Evolutionary conservation across 2,113 vertebrate genomes (phyloP), one percentile per base, ranked within the genome.

Genomic region (Hipposideros armiger): DNA sequence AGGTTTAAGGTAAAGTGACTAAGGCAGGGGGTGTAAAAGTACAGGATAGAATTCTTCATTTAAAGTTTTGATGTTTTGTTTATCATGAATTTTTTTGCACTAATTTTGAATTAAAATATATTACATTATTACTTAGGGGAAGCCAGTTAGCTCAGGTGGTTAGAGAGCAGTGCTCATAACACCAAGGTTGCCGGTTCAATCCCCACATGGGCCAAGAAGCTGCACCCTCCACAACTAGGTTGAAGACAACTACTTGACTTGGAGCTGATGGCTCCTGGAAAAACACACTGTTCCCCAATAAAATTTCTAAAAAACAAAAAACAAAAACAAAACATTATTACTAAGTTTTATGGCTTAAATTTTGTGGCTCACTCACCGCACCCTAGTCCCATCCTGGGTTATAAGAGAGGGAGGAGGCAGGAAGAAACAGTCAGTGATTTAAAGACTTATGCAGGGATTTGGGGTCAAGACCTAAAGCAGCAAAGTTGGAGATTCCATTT

Each of bases 401-500:
- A 14, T 47, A 54, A 87, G 13, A 89, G 24, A 72, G n/a, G 16
- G 13, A 91, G 16, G 66, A 83, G 69, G 69, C 45, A 92, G 52
- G 42, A 91, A 83, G 89, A 67, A 17, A 32, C 40, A 72, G 76
- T 73, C n/a, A 26, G 67, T 45, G 14, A 40, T 90, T 94, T 97
- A 87, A 90, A 94, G 73, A 82, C 72, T 87, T 69, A 42, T 45
- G 45, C 50, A 19, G 67, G 47, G 69, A 87, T 83, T 91, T 87
- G 70, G 19, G 83, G 93, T 97, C 81, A 96, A 92, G 90, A 83
- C 87, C 64, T 90, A 60, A 58, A 86, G 87, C 77, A 91, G 72
- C 50, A 94, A 94, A 95, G 87, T 76, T 91, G 94, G 84, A 96
- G 76, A 80, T 87, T 90, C 64, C 7, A 19, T 83, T 93, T 95